Evolutionary conservation across 2,797 vertebrate genomes (phyloP).

Genomic region (Sebastes steindachneri): DNA sequence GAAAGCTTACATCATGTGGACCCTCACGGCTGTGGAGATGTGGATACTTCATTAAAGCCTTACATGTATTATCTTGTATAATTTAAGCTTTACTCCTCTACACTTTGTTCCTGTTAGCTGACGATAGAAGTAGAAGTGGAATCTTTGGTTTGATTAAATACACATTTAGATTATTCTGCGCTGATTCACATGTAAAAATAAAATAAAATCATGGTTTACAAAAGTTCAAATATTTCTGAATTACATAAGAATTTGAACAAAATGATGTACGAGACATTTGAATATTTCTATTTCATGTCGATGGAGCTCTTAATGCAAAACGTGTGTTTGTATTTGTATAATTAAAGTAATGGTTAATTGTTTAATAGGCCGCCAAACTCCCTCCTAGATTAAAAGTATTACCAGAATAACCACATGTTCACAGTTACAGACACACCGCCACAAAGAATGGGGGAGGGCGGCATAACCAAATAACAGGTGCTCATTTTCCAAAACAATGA

Average conservation of each 20-base stretch:
- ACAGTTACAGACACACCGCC: too few relatives aligned
- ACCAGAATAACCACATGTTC: too few relatives aligned
- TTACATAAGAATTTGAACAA: background rate
- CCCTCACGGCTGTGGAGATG: background rate
- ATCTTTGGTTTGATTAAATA: background rate
- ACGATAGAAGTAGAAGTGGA: background rate
- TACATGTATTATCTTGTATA: background rate
- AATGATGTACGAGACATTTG: background rate
- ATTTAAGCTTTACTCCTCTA: background rate
- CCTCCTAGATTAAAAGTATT: too few relatives aligned
- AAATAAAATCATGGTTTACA: background rate
- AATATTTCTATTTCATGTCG: constrained; percentile 4
- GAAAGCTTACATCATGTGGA: background rate
- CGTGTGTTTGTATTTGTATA: background rate
- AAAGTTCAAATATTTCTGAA: background rate
- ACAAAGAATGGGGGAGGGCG: too few relatives aligned
- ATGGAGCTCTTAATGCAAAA: background rate
- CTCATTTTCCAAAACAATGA: too few relatives aligned
- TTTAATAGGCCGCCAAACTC: too few relatives aligned
- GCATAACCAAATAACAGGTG: too few relatives aligned
- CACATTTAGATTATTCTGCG: background rate
- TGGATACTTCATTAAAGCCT: background rate
- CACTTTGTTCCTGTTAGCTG: background rate
- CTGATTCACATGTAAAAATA: background rate
- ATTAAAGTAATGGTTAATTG: background rate